Evolutionary conservation across 2,113 vertebrate genomes (phyloP).

Genomic region (Oophaga pumilio): DNA sequence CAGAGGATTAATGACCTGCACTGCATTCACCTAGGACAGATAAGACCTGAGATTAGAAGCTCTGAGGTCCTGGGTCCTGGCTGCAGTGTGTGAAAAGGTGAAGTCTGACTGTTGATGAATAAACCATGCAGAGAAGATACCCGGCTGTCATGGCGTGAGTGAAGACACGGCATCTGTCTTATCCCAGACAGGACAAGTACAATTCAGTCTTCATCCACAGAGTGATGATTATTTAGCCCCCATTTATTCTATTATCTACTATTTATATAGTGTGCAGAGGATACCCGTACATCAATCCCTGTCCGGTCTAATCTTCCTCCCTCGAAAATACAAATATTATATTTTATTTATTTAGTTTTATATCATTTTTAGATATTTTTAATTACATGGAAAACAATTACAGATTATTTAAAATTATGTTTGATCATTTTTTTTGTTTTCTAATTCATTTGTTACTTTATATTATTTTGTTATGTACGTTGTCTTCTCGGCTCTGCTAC

Average conservation of each 20-base stretch:
- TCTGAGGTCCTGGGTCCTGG: slow-evolving; percentile 25
- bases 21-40: slow-evolving; percentile 9
- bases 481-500: too few species aligned
- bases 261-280: slow-evolving; percentile 5
- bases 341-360: neutral
- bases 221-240: neutral
- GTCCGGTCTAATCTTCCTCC: neutral
- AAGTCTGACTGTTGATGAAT: slow-evolving; percentile 31
- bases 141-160: slow-evolving; percentile 36
- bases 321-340: neutral
- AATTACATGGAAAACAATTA: too few species aligned
- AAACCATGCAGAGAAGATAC: slow-evolving; percentile 1
- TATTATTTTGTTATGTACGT: too few species aligned
- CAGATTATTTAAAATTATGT: neutral
- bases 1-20: slow-evolving; percentile 19
- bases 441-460: too few species aligned
- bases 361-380: neutral
- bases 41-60: slow-evolving; percentile 14
- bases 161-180: slow-evolving; percentile 42
- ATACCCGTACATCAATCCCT: neutral
- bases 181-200: slow-evolving; percentile 7
- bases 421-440: neutral
- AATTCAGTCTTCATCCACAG: neutral
- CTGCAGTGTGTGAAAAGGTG: slow-evolving; percentile 37
- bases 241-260: slow-evolving; percentile 8